phyloP scores from a whole-genome alignment of 2,888 invertebrate genomes.

The Epinotia nisella region DNA sequence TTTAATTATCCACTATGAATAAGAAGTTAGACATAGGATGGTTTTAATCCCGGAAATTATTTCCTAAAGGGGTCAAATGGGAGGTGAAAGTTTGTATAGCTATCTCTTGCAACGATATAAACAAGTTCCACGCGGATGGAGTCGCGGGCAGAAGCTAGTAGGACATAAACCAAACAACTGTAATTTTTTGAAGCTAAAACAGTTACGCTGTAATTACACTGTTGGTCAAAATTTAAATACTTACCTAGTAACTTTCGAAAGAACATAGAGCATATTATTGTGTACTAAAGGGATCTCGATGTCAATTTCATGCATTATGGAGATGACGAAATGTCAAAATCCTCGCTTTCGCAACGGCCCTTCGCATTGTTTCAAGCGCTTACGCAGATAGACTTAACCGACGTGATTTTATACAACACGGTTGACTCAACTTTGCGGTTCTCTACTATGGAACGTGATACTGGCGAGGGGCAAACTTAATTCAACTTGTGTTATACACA shows the following conservation, averaged over 20 bases:
- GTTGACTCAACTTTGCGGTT: not conserved
- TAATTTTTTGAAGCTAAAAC: too few relatives aligned
- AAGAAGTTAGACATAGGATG: too few relatives aligned
- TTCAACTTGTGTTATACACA: not conserved
- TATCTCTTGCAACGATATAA: too few relatives aligned
- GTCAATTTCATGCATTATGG: conserved; percentile 36
- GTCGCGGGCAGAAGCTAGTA: too few relatives aligned
- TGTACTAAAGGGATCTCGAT: conserved; percentile 12
- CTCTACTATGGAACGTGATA: not conserved
- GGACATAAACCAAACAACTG: too few relatives aligned
- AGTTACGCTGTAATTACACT: too few relatives aligned
- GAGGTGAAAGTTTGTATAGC: too few relatives aligned
- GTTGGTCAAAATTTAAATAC: too few relatives aligned
- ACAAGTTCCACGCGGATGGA: too few relatives aligned
- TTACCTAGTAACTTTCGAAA: not conserved
- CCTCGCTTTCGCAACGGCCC: conserved; percentile 34
- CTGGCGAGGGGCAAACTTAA: not conserved
- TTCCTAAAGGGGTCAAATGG: too few relatives aligned
- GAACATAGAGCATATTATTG: conserved; percentile 11
- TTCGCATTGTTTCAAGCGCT: conserved; percentile 16
- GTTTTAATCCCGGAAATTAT: too few relatives aligned
- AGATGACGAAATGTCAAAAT: conserved; percentile 34
- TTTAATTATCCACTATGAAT: too few relatives aligned
- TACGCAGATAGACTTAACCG: conserved; percentile 1
- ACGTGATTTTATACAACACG: not conserved